phyloP scores from a whole-genome alignment of 1,140 invertebrate species.

The Branchinecta lindahli region DNA sequence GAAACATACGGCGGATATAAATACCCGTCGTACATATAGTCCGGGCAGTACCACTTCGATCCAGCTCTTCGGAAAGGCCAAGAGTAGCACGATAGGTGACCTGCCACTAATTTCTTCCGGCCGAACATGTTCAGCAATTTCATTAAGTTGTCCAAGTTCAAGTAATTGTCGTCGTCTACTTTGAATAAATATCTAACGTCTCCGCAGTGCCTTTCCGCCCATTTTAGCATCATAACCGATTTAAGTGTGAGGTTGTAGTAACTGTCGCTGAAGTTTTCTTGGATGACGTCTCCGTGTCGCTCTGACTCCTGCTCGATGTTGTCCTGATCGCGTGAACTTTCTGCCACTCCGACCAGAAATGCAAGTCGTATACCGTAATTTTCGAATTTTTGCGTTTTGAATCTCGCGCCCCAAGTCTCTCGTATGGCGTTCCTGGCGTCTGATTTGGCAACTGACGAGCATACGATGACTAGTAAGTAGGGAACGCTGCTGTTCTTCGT shows the following conservation, averaged over 20 bases:
- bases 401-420: slow-evolving; percentile 54
- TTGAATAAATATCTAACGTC: slow-evolving; percentile 33
- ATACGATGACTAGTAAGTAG: slow-evolving; percentile 56
- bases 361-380: slow-evolving; percentile 28
- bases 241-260: slow-evolving; percentile 88
- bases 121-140: slow-evolving; percentile 16
- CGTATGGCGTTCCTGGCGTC: slow-evolving; percentile 50
- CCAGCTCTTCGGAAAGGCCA: slow-evolving; percentile 48
- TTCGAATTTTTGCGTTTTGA: slow-evolving; percentile 6
- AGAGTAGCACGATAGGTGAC: slow-evolving; percentile 55
- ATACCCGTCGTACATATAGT: slow-evolving; percentile 54
- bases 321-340: slow-evolving; percentile 38
- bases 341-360: slow-evolving; percentile 41
- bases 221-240: slow-evolving; percentile 67
- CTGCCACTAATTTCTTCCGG: slow-evolving; percentile 41
- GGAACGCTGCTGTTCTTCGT: slow-evolving; percentile 21
- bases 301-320: slow-evolving; percentile 42
- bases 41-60: slow-evolving; percentile 61
- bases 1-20: slow-evolving; percentile 69
- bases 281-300: slow-evolving; percentile 64
- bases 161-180: slow-evolving; percentile 39
- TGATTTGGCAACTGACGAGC: slow-evolving; percentile 50
- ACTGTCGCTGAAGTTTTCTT: slow-evolving; percentile 71
- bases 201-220: slow-evolving; percentile 32
- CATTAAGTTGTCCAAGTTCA: slow-evolving; percentile 31